Evolutionary conservation across 2,888 invertebrate species (phyloP), one percentile per base, ranked within the genome.

Genomic region (Mythimna loreyi): DNA sequence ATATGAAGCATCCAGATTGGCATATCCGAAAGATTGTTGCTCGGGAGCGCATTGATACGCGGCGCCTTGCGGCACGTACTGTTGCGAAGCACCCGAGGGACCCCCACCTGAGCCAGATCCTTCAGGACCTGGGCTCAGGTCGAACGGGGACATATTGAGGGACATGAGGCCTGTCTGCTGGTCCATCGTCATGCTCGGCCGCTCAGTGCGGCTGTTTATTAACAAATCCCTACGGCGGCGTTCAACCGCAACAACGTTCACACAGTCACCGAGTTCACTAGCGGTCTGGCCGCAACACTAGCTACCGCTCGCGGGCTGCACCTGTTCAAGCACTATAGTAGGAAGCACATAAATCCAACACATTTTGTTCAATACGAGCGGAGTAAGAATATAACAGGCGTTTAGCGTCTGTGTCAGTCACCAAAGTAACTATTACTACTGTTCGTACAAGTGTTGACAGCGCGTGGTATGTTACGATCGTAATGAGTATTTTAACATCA

Each of bases 71-170:
- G 96, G 93, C 91, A 96, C 96, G 88, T 97, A 97, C 84, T 97
- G 96, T 77, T 96, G 96, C 61, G 96, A 92, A 81, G 95, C 89
- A 83, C 93, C 93, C 53, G 94, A 93, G 62, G 94, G 94, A 81
- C 94, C 94, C 60, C 92, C 92, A 81, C 93, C 92, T 88, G 97
- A 97, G 89, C 97, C 97, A 86, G 97, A 97, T 85, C 97, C 97
- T 83, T 98, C 97, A 45, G 95, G 95, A 89, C 97, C 97, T 85
- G 97, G 96, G 89, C 97, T 97, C 94, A 98, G 96, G 91, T 97
- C 97, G 94, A 98, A 98, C 86, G 98, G 98, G 96, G 98, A 98
- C 97, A 98, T 98, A 96, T 98, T 98, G 91, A 98, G 97, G 94
- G 98, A 98, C 96, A 98, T 97, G 96, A 98, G 97, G 96, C 98